Evolutionary conservation across 2,797 vertebrate genomes (phyloP).

Genomic region (Argentina silus): DNA sequence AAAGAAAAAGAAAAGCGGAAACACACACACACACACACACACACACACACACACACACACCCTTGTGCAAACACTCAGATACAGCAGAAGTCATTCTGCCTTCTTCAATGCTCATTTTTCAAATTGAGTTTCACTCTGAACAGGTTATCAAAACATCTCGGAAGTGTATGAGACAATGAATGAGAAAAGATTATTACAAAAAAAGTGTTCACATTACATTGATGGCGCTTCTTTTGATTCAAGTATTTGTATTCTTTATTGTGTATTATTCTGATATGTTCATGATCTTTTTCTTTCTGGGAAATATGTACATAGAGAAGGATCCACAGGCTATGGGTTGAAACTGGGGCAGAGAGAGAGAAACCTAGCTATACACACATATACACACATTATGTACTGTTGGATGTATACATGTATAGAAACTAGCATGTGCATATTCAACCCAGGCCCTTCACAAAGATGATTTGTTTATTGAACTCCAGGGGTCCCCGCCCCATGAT

Average conservation of each 20-base stretch:
- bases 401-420: constrained; percentile 65
- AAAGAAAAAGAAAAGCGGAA: constrained; percentile 55
- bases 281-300: constrained; percentile 70
- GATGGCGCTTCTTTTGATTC: constrained; percentile 92
- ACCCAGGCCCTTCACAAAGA: constrained; percentile 64
- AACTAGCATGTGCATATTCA: constrained; percentile 81
- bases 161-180: constrained; percentile 79
- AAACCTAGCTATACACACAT: constrained; percentile 65
- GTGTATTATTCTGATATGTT: constrained; percentile 83
- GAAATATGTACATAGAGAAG: constrained; percentile 70
- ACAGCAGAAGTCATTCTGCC: constrained; percentile 68
- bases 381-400: constrained; percentile 57
- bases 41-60: constrained; percentile 73
- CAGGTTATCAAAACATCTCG: constrained; percentile 74
- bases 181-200: constrained; percentile 67
- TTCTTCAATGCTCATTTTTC: constrained; percentile 66
- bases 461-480: constrained; percentile 52
- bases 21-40: constrained; percentile 70
- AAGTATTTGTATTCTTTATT: constrained; percentile 96
- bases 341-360: constrained; percentile 49
- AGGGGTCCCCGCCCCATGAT: constrained; percentile 55
- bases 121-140: constrained; percentile 74
- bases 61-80: constrained; percentile 82
- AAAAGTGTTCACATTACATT: constrained; percentile 93
- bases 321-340: constrained; percentile 58